These are phyloP conservation scores for Mylabris sibirica DNA, from an alignment of 2,888 invertebrate genomes.

Conservation along the genomic window DNA sequence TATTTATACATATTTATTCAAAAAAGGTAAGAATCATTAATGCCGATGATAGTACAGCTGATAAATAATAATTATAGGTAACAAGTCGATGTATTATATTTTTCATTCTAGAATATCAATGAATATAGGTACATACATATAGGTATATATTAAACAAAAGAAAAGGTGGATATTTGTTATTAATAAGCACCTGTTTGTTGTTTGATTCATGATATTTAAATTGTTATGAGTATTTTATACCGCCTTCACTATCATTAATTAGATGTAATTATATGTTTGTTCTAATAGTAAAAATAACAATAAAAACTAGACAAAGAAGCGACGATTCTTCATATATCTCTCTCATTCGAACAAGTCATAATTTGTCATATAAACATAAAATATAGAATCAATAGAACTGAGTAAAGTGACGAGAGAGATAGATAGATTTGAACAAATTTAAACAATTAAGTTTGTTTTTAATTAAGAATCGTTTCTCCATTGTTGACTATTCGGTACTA, in stretches of 20 bases:
- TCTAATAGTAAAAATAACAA: background rate
- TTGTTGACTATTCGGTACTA: constrained; percentile 25
- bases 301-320: background rate
- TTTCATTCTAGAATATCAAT: constrained; percentile 20
- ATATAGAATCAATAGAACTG: constrained; percentile 31
- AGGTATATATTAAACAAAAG: constrained; percentile 22
- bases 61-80: constrained; percentile 8
- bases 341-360: background rate
- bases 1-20: constrained; percentile 1
- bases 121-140: constrained; percentile 29
- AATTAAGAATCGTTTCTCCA: constrained; percentile 40
- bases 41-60: constrained; percentile 2
- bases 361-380: constrained; percentile 18
- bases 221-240: constrained; percentile 48
- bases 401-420: constrained; percentile 14
- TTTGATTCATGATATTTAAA: constrained; percentile 58
- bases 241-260: constrained; percentile 43
- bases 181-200: constrained; percentile 57
- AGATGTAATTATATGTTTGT: background rate
- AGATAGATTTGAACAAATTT: constrained; percentile 28
- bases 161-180: constrained; percentile 29
- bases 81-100: background rate
- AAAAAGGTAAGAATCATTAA: constrained; percentile 1
- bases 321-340: background rate
- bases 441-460: constrained; percentile 41